Evolutionary conservation across 92 coral and sea anemone species (phyloP).

Genomic region (Siderastrea siderea): DNA sequence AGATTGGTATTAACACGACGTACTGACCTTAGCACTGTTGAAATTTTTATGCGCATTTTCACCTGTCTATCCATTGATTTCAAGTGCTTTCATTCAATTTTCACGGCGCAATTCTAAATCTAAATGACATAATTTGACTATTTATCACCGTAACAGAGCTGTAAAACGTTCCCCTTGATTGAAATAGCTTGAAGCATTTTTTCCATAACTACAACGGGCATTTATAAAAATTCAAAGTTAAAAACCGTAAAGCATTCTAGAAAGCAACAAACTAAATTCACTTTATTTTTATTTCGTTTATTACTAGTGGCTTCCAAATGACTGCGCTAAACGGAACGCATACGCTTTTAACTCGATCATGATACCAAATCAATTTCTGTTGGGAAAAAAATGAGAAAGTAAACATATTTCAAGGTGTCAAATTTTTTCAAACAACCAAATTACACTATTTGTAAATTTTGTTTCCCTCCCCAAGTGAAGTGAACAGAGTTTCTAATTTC

Average conservation of each 20-base stretch:
- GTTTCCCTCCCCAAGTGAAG: conserved; percentile 32
- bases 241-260: neutral
- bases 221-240: neutral
- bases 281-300: too few species aligned
- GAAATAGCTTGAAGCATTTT: conserved; percentile 5
- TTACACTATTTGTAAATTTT: conserved; percentile 49
- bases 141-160: neutral
- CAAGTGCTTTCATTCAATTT: conserved; percentile 35
- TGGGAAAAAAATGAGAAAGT: conserved; percentile 4
- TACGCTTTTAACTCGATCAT: too few species aligned
- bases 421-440: conserved; percentile 28
- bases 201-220: neutral
- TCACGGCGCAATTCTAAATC: neutral
- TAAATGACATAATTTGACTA: conserved; percentile 5
- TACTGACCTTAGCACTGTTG: neutral
- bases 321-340: too few species aligned
- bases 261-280: neutral
- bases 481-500: conserved; percentile 27
- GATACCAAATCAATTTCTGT: neutral
- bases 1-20: neutral
- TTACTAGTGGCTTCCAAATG: too few species aligned
- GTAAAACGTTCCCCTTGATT: neutral
- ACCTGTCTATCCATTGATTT: conserved; percentile 18
- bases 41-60: neutral
- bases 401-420: neutral